Percentiles rank a stretch among this genome's conserved stretches.
Conservation (phyloP, 2,113 vertebrate genomes). For the Aviceda subcristata region DNA sequence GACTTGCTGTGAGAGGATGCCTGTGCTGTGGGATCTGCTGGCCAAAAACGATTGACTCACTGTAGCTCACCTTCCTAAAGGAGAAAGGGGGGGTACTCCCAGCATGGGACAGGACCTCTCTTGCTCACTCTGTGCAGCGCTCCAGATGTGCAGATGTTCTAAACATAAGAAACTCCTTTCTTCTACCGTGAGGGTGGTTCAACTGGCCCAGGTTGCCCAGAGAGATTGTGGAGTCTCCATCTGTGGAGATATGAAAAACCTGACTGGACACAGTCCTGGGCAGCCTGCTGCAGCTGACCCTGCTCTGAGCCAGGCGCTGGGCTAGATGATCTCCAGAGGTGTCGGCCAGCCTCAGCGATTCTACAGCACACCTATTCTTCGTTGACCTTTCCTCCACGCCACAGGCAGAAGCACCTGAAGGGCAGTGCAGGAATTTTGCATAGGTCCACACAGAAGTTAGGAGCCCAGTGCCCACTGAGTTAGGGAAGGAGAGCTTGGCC, state of each 20-base stretch:
- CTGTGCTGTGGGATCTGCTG: not conserved
- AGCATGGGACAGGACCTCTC: not conserved
- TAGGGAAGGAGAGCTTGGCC: not conserved
- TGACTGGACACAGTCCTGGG: rapidly evolving
- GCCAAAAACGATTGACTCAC: not conserved
- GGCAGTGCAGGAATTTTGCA: not conserved
- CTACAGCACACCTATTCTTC: not conserved
- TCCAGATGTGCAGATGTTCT: not conserved
- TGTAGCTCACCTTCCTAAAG: not conserved
- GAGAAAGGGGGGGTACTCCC: not conserved
- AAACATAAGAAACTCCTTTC: not conserved
- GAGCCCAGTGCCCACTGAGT: not conserved
- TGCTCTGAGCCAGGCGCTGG: not conserved
- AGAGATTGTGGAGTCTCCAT: not conserved
- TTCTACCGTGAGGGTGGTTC: not conserved
- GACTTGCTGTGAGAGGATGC: not conserved
- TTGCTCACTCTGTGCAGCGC: not conserved
- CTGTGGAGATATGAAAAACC: not conserved
- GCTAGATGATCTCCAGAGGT: not conserved
- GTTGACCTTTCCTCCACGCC: not conserved
- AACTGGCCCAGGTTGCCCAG: not conserved
- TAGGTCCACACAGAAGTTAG: not conserved
- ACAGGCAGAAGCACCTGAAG: not conserved
- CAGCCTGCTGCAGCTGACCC: not conserved
- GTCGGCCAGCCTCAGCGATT: not conserved